A percentile compares a stretch with the other conserved stretches of the same genome.
Conservation (phyloP, 2,888 invertebrate genomes). For the Hymenopus coronatus region DNA sequence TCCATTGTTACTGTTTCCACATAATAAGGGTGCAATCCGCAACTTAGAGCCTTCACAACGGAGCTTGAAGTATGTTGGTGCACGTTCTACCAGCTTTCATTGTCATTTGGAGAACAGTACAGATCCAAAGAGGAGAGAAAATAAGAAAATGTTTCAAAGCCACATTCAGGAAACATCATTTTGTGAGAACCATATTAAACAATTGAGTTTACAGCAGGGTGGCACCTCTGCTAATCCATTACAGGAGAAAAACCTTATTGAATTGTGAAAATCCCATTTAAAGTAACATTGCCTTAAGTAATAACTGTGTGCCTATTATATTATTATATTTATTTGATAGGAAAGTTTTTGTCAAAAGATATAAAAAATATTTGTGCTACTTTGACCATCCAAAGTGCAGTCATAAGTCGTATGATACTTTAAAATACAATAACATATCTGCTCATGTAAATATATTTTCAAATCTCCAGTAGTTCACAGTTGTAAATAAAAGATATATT, state of each 20-base stretch:
- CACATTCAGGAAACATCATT: constrained; percentile 4
- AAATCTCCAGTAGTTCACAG: too few relatives aligned
- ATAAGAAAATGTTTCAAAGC: constrained; percentile 3
- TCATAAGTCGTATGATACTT: too few relatives aligned
- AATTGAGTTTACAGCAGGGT: background rate
- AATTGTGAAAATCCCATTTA: background rate
- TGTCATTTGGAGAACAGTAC: constrained; percentile 14
- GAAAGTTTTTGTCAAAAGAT: background rate
- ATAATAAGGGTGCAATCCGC: constrained; percentile 58
- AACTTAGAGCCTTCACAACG: constrained; percentile 25
- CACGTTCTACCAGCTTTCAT: constrained; percentile 25
- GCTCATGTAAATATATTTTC: too few relatives aligned
- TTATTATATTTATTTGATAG: background rate
- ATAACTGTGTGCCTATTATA: background rate
- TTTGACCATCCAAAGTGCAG: background rate
- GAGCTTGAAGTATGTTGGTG: constrained; percentile 19
- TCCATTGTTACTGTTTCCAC: constrained; percentile 58
- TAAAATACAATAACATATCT: too few relatives aligned
- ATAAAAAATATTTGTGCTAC: background rate
- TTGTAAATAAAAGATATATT: too few relatives aligned
- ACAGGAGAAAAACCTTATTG: constrained; percentile 22
- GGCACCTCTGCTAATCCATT: background rate
- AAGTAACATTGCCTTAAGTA: background rate
- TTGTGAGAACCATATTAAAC: background rate
- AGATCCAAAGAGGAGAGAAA: background rate